phyloP scores from a whole-genome alignment of 2,888 invertebrate genomes.

The Polylopha cassiicola region DNA sequence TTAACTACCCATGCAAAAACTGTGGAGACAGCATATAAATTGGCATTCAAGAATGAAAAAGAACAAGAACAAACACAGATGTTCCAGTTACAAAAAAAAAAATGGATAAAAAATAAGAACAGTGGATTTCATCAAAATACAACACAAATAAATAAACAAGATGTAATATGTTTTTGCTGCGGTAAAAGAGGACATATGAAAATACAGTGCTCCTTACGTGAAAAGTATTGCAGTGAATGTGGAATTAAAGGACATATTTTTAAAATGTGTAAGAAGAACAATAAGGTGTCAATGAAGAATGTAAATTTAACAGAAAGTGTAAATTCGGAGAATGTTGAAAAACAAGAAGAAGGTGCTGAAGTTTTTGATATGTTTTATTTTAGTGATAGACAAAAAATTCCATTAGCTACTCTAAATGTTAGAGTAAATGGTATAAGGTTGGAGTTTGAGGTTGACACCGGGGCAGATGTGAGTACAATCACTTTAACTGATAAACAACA shows the following conservation, averaged over 20 bases:
- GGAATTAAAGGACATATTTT: conserved; percentile 6
- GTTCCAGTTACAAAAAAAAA: background rate
- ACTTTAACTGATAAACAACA: conserved; percentile 6
- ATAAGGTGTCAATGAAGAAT: background rate
- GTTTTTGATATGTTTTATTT: conserved; percentile 8
- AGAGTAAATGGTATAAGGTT: background rate
- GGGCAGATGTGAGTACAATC: conserved; percentile 14
- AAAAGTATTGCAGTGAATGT: conserved; percentile 7
- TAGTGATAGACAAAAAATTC: background rate
- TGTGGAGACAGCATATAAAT: background rate
- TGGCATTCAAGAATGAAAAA: conserved; percentile 8
- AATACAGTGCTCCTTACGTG: background rate
- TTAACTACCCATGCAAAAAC: conserved; percentile 4
- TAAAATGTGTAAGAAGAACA: background rate
- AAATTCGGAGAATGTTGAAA: background rate
- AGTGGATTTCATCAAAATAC: background rate
- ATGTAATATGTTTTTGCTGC: conserved; percentile 3
- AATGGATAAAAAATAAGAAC: background rate
- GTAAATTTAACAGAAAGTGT: background rate
- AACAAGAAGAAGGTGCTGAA: background rate
- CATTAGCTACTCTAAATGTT: conserved; percentile 1
- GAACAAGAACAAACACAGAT: background rate
- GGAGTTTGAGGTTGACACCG: conserved; percentile 10
- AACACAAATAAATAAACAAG: no score
- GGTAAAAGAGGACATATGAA: conserved; percentile 4